A percentile compares a stretch with the other conserved stretches of the same genome.
Evolutionary conservation across 2,797 vertebrate species (phyloP).

Genomic region (Simalia tracyae): DNA sequence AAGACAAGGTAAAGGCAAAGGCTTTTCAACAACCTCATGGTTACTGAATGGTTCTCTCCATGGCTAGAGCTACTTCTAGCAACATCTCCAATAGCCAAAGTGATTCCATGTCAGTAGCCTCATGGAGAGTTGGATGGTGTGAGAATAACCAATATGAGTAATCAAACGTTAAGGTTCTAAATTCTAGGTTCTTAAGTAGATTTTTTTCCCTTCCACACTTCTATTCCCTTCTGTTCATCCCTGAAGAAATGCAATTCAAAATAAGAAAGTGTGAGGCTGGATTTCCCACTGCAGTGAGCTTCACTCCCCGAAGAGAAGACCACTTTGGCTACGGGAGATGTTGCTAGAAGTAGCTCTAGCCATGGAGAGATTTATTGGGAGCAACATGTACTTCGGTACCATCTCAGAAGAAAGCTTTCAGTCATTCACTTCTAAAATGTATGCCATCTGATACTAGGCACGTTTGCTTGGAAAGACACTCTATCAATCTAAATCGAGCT

Average conservation of each 20-base stretch:
- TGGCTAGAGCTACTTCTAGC: too few species aligned
- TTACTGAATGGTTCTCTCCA: background rate
- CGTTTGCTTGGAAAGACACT: background rate
- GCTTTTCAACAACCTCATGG: background rate
- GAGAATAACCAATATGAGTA: background rate
- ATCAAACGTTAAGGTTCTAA: background rate
- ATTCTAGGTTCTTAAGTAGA: background rate
- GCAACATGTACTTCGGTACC: background rate
- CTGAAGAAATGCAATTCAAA: background rate
- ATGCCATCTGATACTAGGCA: background rate
- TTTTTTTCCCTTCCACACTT: background rate
- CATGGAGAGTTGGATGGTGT: background rate
- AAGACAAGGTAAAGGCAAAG: background rate
- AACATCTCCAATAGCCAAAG: too few species aligned
- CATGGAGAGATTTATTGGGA: background rate
- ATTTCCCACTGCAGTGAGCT: background rate
- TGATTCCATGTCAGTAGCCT: background rate
- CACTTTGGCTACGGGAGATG: background rate
- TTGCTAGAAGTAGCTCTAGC: background rate
- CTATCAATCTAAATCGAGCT: too few species aligned
- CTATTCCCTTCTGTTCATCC: background rate
- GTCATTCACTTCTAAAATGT: background rate
- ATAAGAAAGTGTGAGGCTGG: background rate
- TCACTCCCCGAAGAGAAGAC: background rate
- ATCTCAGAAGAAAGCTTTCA: background rate